These are phyloP conservation scores for Ranitomeya imitator DNA, from an alignment of 2,113 vertebrate species.

Conservation along the genomic window DNA sequence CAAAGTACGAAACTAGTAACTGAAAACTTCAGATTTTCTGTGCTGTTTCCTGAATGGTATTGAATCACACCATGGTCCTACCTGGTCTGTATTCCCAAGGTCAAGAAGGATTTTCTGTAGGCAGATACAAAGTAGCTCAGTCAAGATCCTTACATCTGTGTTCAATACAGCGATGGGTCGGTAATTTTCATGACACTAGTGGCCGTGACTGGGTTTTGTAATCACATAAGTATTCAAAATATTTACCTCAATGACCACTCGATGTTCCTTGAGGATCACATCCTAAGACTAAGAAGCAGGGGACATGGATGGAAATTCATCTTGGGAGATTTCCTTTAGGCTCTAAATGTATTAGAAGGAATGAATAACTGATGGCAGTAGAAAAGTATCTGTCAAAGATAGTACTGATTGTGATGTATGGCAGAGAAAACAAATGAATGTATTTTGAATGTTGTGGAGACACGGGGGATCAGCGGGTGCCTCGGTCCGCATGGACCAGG, in stretches of 20 bases:
- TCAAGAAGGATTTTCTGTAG: neutral
- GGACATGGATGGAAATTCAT: neutral
- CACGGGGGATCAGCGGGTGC: no score
- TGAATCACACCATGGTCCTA: neutral
- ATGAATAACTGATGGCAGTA: neutral
- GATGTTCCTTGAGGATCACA: neutral
- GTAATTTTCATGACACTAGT: constrained; percentile 10
- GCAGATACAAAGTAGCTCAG: neutral
- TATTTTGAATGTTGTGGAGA: no score
- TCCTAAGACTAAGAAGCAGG: neutral
- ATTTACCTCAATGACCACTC: neutral
- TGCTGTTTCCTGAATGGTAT: neutral
- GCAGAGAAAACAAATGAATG: neutral
- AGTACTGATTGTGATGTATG: neutral
- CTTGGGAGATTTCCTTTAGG: neutral
- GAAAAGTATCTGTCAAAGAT: neutral
- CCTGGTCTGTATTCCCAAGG: neutral
- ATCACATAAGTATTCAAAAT: neutral
- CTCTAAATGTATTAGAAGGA: neutral
- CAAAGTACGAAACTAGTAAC: neutral
- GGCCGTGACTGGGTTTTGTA: neutral
- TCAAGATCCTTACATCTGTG: neutral
- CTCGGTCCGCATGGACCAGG: no score
- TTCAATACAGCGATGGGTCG: neutral
- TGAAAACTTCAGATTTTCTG: neutral